Conservation (phyloP, 2,797 vertebrate species). For the Simalia tracyae region DNA sequence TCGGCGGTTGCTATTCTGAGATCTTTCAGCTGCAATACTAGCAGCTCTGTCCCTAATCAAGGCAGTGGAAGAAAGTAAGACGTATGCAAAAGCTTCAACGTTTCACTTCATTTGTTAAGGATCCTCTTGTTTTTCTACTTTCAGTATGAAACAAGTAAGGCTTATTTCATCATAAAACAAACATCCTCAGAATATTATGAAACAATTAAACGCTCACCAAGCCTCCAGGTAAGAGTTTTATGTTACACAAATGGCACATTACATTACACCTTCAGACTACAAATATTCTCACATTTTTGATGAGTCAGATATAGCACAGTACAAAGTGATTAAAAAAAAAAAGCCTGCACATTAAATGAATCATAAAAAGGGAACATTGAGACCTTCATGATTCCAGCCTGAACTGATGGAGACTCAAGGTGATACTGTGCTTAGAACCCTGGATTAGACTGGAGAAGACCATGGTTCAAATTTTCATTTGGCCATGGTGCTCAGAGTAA, state of each 20-base stretch:
- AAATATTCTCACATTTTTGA: background rate
- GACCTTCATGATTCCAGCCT: background rate
- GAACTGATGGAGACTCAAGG: background rate
- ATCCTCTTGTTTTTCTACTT: background rate
- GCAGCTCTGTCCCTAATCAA: background rate
- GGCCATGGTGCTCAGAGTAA: background rate
- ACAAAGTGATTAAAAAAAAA: fast-evolving
- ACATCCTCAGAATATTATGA: background rate
- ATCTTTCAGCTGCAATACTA: background rate
- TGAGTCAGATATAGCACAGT: background rate
- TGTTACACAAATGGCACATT: too few relatives aligned
- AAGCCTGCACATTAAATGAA: background rate
- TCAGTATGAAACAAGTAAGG: background rate
- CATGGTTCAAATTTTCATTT: background rate
- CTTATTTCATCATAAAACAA: background rate
- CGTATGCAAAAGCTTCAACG: background rate
- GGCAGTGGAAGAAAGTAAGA: fast-evolving
- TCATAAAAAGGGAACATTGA: background rate
- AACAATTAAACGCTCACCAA: background rate
- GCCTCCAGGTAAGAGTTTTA: background rate
- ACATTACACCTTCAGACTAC: background rate
- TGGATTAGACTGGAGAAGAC: background rate
- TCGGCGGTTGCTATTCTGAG: background rate
- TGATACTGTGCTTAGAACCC: too few relatives aligned
- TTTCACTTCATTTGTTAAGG: background rate